Evolutionary conservation across 92 coral and sea anemone genomes (phyloP).

Genomic region (Ricordea florida): DNA sequence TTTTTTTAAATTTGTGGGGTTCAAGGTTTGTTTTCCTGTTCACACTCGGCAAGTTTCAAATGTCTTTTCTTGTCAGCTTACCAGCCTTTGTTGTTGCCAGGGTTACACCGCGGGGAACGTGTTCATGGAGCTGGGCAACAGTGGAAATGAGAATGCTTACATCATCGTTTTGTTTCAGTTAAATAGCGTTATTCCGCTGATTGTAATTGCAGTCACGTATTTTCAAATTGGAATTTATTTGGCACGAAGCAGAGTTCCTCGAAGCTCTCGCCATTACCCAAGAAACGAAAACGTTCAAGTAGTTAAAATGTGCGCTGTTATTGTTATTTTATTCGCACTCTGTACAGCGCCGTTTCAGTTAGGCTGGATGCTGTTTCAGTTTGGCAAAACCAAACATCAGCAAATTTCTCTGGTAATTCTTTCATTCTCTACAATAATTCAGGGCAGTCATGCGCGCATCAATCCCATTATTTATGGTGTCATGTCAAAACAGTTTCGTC

Average conservation of each 20-base stretch:
- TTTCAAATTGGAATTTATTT: slow-evolving; percentile 47
- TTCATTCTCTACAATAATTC: slow-evolving; percentile 11
- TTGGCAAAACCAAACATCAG: slow-evolving; percentile 15
- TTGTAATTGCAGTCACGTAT: slow-evolving; percentile 44
- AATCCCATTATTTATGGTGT: slow-evolving; percentile 60
- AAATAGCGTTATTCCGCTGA: slow-evolving; percentile 53
- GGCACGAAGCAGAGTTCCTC: slow-evolving; percentile 1
- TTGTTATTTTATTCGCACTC: slow-evolving; percentile 29
- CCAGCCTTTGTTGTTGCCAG: slow-evolving; percentile 47
- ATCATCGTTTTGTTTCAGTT: slow-evolving; percentile 47
- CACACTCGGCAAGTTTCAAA: no score
- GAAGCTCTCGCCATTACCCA: background rate
- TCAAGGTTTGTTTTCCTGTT: no score
- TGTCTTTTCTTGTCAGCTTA: slow-evolving; percentile 19
- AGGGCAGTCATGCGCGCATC: slow-evolving; percentile 36
- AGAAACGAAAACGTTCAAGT: slow-evolving; percentile 40
- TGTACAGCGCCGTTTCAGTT: slow-evolving; percentile 38
- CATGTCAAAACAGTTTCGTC: slow-evolving; percentile 36
- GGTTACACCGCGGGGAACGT: slow-evolving; percentile 13
- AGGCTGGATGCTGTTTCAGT: slow-evolving; percentile 47
- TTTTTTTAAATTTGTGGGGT: no score
- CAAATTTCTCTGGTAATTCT: background rate
- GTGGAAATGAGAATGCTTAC: slow-evolving; percentile 45
- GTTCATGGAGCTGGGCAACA: slow-evolving; percentile 54
- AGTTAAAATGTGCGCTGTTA: slow-evolving; percentile 21